Evolutionary conservation across 2,888 invertebrate genomes (phyloP).

Genomic region (Emesis russula): DNA sequence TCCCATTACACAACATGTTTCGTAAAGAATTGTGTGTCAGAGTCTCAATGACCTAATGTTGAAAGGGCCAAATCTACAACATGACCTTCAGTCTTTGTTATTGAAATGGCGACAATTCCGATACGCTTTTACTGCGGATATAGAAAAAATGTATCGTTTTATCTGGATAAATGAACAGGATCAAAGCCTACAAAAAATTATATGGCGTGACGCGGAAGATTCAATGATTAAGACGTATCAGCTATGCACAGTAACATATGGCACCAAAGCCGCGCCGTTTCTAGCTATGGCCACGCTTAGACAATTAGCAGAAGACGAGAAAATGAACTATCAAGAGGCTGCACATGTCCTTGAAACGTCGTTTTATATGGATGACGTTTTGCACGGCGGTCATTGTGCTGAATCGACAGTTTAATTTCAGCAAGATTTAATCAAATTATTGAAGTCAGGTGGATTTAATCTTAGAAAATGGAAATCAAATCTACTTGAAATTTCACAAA

Average conservation of each 20-base stretch:
- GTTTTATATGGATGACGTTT: not conserved
- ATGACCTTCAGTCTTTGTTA: no score
- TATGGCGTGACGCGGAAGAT: no score
- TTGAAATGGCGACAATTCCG: no score
- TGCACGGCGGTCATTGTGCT: not conserved
- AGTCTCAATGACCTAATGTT: no score
- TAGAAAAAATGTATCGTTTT: no score
- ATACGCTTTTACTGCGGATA: no score
- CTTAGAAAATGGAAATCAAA: conserved; percentile 35
- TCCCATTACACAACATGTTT: no score
- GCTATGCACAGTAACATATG: not conserved
- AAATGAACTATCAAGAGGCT: not conserved
- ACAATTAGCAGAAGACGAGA: not conserved
- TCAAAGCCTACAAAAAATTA: no score
- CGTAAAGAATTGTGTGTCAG: no score
- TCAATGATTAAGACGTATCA: no score
- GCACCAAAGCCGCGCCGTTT: not conserved
- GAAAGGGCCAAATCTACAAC: no score
- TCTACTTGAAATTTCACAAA: not conserved
- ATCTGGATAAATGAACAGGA: no score
- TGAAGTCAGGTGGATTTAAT: conserved; percentile 33
- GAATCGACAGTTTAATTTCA: not conserved
- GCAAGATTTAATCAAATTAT: not conserved
- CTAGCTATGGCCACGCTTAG: not conserved
- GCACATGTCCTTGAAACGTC: not conserved